phyloP scores from a whole-genome alignment of 2,797 vertebrate species.

The Rhabdomys pumilio region DNA sequence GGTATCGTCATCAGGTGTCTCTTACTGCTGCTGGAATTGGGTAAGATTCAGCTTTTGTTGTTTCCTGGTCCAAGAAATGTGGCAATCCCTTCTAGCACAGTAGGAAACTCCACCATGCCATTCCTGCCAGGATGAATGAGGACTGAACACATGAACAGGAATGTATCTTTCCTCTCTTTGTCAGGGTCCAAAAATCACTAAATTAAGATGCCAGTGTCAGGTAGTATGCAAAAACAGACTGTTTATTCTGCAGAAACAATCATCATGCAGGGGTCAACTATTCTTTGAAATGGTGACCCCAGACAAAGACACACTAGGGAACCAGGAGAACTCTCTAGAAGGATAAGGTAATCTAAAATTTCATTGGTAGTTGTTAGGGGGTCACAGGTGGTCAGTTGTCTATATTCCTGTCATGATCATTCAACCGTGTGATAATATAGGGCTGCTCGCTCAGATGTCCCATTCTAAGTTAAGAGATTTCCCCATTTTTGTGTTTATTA shows the following conservation, averaged over 20 bases:
- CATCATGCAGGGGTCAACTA: neutral
- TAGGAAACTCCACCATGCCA: no score
- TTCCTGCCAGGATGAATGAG: neutral
- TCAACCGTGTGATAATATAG: neutral
- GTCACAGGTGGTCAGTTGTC: neutral
- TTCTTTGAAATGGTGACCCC: neutral
- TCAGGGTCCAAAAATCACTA: neutral
- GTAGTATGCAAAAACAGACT: neutral
- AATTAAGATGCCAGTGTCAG: neutral
- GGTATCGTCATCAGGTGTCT: neutral
- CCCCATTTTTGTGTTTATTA: neutral
- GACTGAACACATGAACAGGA: neutral
- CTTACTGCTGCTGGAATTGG: neutral
- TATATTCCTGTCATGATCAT: neutral
- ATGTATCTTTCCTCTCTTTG: neutral
- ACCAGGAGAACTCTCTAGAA: neutral
- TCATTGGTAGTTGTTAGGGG: neutral
- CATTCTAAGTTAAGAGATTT: neutral
- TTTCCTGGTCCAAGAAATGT: neutral
- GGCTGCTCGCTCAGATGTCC: neutral
- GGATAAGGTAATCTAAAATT: neutral
- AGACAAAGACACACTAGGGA: neutral
- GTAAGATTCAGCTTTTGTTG: neutral
- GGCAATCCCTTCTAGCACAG: no score
- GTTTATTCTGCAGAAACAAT: neutral